Percentiles rank a stretch among this genome's conserved stretches.
These are phyloP conservation scores for Ondatra zibethicus DNA, from an alignment of 2,113 vertebrate species.

Conservation along the genomic window DNA sequence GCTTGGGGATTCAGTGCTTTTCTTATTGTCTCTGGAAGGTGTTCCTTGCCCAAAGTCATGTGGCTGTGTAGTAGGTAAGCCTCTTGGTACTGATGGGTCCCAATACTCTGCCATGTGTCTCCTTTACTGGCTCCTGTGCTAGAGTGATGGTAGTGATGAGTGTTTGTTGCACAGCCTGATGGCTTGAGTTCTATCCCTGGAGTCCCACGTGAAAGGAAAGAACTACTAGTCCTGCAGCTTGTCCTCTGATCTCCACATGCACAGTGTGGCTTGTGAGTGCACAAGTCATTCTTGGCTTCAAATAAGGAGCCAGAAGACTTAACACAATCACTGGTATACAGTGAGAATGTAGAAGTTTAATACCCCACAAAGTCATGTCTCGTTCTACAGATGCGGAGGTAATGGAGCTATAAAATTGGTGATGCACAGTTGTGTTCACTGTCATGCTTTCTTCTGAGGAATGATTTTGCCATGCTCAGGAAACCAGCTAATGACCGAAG, in stretches of 20 bases:
- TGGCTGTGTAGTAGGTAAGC: background rate
- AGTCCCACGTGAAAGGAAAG: background rate
- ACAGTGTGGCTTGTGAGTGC: background rate
- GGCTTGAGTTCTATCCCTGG: background rate
- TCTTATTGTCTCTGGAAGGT: background rate
- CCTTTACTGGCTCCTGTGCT: background rate
- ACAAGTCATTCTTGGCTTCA: background rate
- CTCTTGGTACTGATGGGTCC: background rate
- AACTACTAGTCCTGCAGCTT: background rate
- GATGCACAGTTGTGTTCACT: background rate
- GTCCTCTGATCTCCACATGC: background rate
- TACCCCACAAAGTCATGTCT: background rate
- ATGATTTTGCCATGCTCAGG: background rate
- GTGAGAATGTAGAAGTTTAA: background rate
- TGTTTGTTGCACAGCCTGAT: background rate
- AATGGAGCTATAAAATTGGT: background rate
- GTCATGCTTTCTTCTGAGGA: background rate
- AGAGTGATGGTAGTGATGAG: background rate
- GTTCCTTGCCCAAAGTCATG: background rate
- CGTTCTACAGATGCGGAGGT: background rate
- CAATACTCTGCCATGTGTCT: background rate
- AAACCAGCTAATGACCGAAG: background rate
- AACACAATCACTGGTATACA: background rate
- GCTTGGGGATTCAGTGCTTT: background rate
- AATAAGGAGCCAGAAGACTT: background rate